Percentiles rank a stretch among this genome's conserved stretches.
phyloP scores from a whole-genome alignment of 2,888 invertebrate genomes.

The Tolmerus cingulatus region DNA sequence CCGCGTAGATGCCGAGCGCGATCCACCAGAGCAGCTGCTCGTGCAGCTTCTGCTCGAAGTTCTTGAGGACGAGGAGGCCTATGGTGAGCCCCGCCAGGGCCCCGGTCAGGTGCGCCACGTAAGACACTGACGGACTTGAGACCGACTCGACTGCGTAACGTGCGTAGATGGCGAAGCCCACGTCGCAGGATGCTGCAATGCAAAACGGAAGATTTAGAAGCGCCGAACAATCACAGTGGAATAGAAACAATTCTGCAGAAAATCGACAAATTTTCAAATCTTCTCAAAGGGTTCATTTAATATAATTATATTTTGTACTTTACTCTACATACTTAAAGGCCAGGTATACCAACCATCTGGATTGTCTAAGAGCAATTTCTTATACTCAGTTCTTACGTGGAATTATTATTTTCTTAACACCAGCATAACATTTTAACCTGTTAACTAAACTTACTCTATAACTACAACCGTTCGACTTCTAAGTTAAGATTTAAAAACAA shows the following conservation, averaged over 20 bases:
- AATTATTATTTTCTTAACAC: too few relatives aligned
- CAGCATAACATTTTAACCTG: too few relatives aligned
- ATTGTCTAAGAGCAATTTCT: too few relatives aligned
- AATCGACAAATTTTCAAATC: neutral
- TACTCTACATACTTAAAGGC: too few relatives aligned
- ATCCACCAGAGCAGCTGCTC: slow-evolving; percentile 97
- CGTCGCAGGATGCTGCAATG: slow-evolving; percentile 81
- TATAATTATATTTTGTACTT: neutral
- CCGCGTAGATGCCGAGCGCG: slow-evolving; percentile 90
- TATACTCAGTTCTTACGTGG: too few relatives aligned
- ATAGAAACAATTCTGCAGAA: neutral
- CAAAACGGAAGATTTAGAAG: slow-evolving; percentile 40
- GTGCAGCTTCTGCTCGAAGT: slow-evolving; percentile 94
- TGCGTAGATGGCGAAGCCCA: slow-evolving; percentile 94
- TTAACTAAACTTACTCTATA: too few relatives aligned
- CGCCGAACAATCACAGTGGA: neutral
- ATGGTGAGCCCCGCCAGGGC: slow-evolving; percentile 94
- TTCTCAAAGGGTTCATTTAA: neutral
- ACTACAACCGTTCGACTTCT: too few relatives aligned
- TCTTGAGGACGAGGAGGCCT: slow-evolving; percentile 91
- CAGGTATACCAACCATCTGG: too few relatives aligned
- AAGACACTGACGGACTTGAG: slow-evolving; percentile 79
- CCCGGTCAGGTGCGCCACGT: slow-evolving; percentile 95
- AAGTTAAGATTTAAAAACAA: too few relatives aligned
- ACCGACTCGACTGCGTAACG: slow-evolving; percentile 77